Evolutionary conservation across 2,113 vertebrate genomes (phyloP), one percentile per base, ranked within the genome.

Genomic region (Poeciliopsis turrubarensis): DNA sequence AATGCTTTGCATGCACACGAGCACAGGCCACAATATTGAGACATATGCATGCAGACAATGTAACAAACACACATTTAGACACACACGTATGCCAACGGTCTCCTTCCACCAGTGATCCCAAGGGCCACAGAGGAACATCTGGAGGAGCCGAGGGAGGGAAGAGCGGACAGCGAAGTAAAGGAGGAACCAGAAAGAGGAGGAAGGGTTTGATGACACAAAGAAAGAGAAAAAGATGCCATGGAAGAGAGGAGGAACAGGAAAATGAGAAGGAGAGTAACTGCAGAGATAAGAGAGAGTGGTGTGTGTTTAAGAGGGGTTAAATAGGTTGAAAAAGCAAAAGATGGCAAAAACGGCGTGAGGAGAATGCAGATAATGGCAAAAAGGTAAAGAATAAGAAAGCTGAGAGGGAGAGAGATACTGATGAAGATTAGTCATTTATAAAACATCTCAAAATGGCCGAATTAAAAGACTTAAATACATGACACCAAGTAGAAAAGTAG

Each of bases 121-220:
- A 95, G 96, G 97, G 97, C 93, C 89, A 87, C 95, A 73, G 86
- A 83, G 91, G 93, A 99, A 98, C 97, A 99, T 98, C 98, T 99
- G 98, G 97, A 97, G 95, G 95, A 96, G 95, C 94, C 93, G 88
- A 94, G 94, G 91, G 87, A 89, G 91, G 87, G 92, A 94, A 91
- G 89, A 79, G 73, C 86, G 80, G 81, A 87, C 80, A 80, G 79
- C 71, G 77, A 69, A 82, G 65, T 73, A 85, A 86, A 82, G 79
- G 72, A 81, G 62, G 79, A 79, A 84, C 80, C 64, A 76, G 70
- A 66, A 62, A 73, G 71, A 89, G 77, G 78, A 70, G 77, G 85
- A 70, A 81, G 72, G 4, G 34, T 26, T 39, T 25, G 79, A 72
- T 73, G 81, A 81, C 54, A 70, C 80, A 67, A 68, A 41, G 30